Evolutionary conservation across 2,888 invertebrate species (phyloP).

Genomic region (Serripes groenlandicus): DNA sequence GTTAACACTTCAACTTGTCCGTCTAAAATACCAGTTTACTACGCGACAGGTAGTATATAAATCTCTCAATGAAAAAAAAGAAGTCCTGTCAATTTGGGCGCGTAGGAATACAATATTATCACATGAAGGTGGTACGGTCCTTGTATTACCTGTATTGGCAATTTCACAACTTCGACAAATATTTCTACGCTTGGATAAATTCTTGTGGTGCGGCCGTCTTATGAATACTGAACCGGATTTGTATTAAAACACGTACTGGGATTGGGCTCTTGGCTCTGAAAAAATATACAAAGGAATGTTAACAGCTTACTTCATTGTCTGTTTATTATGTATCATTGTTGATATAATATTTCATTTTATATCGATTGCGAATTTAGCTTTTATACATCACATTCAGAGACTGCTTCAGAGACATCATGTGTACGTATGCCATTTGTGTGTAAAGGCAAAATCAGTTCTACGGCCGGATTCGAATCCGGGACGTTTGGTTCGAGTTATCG

Average conservation of each 20-base stretch:
- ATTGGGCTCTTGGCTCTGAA: slow-evolving; percentile 8
- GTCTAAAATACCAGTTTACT: slow-evolving; percentile 54
- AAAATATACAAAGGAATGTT: slow-evolving; percentile 6
- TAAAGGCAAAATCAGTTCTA: too few relatives aligned
- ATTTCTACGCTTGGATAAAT: slow-evolving; percentile 25
- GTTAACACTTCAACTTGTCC: slow-evolving; percentile 20
- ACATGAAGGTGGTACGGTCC: neutral
- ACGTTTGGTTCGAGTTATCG: too few relatives aligned
- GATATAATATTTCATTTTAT: too few relatives aligned
- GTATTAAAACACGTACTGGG: neutral
- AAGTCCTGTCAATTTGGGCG: slow-evolving; percentile 33
- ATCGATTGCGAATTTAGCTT: too few relatives aligned
- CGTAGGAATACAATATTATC: slow-evolving; percentile 49
- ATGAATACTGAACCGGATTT: slow-evolving; percentile 14
- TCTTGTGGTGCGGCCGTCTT: slow-evolving; percentile 7
- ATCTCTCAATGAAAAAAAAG: slow-evolving; percentile 52
- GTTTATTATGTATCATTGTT: neutral
- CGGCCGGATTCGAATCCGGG: too few relatives aligned
- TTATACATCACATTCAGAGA: too few relatives aligned
- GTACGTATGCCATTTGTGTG: neutral
- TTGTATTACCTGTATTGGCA: slow-evolving; percentile 22
- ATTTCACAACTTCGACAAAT: slow-evolving; percentile 28
- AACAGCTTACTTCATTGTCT: too few relatives aligned
- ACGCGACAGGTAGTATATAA: slow-evolving; percentile 17
- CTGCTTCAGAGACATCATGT: too few relatives aligned